A percentile compares a stretch with the other conserved stretches of the same genome.
phyloP scores from a whole-genome alignment of 2,888 invertebrate genomes.

The Diplazon laetatorius region DNA sequence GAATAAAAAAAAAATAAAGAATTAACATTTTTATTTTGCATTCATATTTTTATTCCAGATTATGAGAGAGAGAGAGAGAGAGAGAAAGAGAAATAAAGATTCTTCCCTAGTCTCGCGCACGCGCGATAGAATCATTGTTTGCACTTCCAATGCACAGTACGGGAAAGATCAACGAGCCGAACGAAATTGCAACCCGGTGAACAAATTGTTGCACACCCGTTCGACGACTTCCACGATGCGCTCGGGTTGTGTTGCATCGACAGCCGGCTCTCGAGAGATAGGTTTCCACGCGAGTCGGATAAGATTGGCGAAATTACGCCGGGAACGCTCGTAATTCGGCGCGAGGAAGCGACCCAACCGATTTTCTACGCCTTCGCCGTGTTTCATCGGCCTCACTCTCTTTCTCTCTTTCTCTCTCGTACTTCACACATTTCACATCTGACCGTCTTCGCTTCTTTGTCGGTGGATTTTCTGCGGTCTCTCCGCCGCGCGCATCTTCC shows the following conservation, averaged over 20 bases:
- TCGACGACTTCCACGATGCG: constrained; percentile 5
- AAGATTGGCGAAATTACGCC: constrained; percentile 57
- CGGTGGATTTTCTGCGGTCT: constrained; percentile 51
- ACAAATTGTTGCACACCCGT: constrained; percentile 29
- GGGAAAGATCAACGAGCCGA: constrained; percentile 23
- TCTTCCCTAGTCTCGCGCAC: neutral
- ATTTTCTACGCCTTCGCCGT: constrained; percentile 55
- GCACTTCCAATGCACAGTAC: neutral
- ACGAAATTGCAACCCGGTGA: constrained; percentile 43
- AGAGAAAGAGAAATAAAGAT: neutral
- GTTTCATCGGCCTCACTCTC: too few species aligned
- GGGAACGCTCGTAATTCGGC: constrained; percentile 62
- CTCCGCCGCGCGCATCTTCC: constrained; percentile 25
- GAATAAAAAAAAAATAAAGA: neutral
- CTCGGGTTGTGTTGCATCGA: constrained; percentile 9
- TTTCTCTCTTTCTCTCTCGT: constrained; percentile 23
- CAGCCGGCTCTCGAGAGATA: neutral
- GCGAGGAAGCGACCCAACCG: constrained; percentile 52
- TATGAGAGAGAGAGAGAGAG: neutral
- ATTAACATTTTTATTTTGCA: too few species aligned
- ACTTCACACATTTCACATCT: constrained; percentile 30
- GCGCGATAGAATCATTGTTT: constrained; percentile 51
- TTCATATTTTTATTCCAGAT: too few species aligned
- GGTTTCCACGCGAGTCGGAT: neutral
- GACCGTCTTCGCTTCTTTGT: neutral